A percentile compares a stretch with the other conserved stretches of the same genome.
These are phyloP conservation scores for Drosophila aff. DNA, from an alignment of 1,140 invertebrate species.

Conservation along the genomic window DNA sequence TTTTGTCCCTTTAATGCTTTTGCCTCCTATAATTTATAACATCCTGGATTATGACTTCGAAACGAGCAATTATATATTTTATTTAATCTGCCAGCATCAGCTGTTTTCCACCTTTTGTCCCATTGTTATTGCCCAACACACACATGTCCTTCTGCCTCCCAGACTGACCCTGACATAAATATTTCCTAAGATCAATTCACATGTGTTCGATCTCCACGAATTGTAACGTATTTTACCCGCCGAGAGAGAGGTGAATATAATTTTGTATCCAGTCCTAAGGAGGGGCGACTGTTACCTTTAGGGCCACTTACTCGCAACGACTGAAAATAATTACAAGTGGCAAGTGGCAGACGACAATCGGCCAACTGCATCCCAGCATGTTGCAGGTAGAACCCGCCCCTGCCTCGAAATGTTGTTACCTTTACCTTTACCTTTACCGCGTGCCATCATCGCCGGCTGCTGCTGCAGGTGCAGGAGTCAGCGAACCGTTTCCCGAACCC, in stretches of 20 bases:
- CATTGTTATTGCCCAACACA: conserved; percentile 5
- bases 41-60: background rate
- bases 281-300: conserved; percentile 39
- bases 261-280: conserved; percentile 11
- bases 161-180: conserved; percentile 68
- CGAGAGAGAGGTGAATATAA: conserved; percentile 28
- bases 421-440: conserved; percentile 39
- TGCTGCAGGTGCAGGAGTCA: conserved; percentile 70
- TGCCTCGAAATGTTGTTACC: conserved; percentile 9
- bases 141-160: conserved; percentile 25
- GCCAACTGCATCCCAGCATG: conserved; percentile 44
- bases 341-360: conserved; percentile 39
- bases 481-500: conserved; percentile 48
- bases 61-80: conserved; percentile 3
- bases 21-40: background rate
- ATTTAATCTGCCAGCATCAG: conserved; percentile 22
- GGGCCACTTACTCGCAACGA: conserved; percentile 37
- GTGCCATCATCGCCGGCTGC: conserved; percentile 62
- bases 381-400: conserved; percentile 38
- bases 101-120: conserved; percentile 21
- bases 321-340: conserved; percentile 51
- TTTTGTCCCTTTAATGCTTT: background rate
- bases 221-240: conserved; percentile 61
- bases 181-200: conserved; percentile 47
- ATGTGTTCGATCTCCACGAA: conserved; percentile 29